Evolutionary conservation across 1,140 invertebrate species (phyloP).

Genomic region (Drosophila carrolli): DNA sequence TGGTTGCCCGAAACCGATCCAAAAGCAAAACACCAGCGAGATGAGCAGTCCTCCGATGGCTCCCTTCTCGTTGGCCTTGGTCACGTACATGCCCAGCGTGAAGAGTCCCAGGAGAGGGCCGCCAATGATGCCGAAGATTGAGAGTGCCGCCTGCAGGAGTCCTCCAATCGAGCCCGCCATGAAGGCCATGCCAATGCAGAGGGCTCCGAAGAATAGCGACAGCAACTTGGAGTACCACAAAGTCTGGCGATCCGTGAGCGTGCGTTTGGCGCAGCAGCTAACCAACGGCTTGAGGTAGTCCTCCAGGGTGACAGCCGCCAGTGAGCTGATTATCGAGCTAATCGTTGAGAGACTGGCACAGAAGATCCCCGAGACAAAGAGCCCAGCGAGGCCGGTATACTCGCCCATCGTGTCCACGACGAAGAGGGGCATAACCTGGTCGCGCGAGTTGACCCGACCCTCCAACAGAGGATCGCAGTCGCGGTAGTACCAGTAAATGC

Average conservation of each 20-base stretch:
- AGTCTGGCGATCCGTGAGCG: constrained; percentile 62
- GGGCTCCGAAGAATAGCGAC: constrained; percentile 88
- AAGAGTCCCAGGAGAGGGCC: constrained; percentile 93
- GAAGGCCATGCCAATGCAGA: constrained; percentile 90
- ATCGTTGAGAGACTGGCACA: constrained; percentile 94
- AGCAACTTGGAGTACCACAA: constrained; percentile 87
- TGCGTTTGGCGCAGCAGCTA: constrained; percentile 55
- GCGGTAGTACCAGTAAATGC: constrained; percentile 91
- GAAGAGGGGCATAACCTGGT: constrained; percentile 90
- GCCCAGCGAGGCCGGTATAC: constrained; percentile 90
- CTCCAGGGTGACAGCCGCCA: constrained; percentile 93
- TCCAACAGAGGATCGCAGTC: constrained; percentile 90
- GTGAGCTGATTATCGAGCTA: constrained; percentile 92
- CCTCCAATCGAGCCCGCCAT: constrained; percentile 89
- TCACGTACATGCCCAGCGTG: constrained; percentile 90
- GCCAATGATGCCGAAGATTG: constrained; percentile 92
- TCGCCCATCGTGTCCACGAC: constrained; percentile 90
- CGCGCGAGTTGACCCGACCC: constrained; percentile 85
- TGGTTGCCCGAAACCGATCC: constrained; percentile 94
- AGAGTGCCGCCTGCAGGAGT: constrained; percentile 90
- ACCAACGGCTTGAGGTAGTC: constrained; percentile 89
- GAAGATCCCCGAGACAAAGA: constrained; percentile 94
- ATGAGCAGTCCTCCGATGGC: constrained; percentile 88
- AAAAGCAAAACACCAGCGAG: constrained; percentile 90
- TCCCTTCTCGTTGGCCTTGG: constrained; percentile 89